A percentile compares a stretch with the other conserved stretches of the same genome.
Conservation (phyloP, 1,140 invertebrate species). For the Drosophila burlai region DNA sequence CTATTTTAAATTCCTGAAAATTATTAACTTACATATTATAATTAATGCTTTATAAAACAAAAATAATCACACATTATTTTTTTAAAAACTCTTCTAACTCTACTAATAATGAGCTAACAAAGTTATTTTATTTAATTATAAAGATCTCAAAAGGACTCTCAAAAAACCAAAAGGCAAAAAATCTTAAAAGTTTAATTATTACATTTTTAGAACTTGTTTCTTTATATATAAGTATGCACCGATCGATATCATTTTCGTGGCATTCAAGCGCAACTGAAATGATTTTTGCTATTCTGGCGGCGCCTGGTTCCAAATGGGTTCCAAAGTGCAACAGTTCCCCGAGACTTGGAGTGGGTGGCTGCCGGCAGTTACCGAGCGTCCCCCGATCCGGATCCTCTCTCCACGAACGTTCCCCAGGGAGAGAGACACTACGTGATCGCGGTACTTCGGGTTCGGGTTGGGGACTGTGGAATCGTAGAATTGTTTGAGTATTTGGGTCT, state of each 20-base stretch:
- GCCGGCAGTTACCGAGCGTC: background rate
- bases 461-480: constrained; percentile 10
- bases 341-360: constrained; percentile 58
- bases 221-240: background rate
- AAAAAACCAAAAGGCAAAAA: background rate
- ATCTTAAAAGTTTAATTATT: background rate
- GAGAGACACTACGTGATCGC: constrained; percentile 24
- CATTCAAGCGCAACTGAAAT: constrained; percentile 25
- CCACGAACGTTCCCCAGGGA: background rate
- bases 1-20: background rate
- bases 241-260: constrained; percentile 6
- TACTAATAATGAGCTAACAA: no score
- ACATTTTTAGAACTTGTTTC: no score
- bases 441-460: constrained; percentile 15
- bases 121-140: no score
- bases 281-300: constrained; percentile 37
- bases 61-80: no score
- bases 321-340: constrained; percentile 66
- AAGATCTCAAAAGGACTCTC: no score
- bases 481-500: constrained; percentile 64
- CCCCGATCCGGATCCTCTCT: background rate
- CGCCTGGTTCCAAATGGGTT: constrained; percentile 58
- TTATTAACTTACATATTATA: no score
- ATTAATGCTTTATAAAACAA: no score
- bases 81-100: no score